phyloP scores from a whole-genome alignment of 1,140 invertebrate species.

The Euglossa dilemma region DNA sequence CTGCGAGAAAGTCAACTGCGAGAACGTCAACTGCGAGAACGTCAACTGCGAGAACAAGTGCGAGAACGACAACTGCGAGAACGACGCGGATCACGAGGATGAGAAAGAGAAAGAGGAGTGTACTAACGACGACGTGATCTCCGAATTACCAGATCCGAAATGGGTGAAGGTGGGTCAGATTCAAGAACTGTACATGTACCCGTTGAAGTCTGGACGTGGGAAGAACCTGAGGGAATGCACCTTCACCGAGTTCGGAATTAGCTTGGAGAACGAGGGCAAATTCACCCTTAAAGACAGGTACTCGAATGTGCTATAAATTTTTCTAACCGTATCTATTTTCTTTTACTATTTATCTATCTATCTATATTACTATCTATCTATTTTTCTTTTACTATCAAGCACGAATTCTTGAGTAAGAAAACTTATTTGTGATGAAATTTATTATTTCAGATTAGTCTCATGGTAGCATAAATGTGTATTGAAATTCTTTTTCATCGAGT shows the following conservation, averaged over 20 bases:
- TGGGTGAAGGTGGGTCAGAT: constrained; percentile 75
- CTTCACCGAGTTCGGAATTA: constrained; percentile 75
- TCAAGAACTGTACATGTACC: constrained; percentile 75
- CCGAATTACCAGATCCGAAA: constrained; percentile 54
- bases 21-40: not conserved
- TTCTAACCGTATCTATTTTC: not conserved
- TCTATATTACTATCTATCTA: too few species aligned
- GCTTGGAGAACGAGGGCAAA: constrained; percentile 41
- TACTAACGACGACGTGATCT: not conserved
- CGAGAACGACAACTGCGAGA: not conserved
- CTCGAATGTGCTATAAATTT: not conserved
- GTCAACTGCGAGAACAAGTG: too few species aligned
- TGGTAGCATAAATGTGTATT: too few species aligned
- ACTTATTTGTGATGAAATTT: not conserved
- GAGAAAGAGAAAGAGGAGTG: not conserved
- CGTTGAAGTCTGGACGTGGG: constrained; percentile 77
- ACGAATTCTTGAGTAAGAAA: not conserved
- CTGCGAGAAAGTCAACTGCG: not conserved
- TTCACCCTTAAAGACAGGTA: constrained; percentile 74
- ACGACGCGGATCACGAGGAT: not conserved
- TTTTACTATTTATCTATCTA: not conserved
- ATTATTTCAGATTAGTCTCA: not conserved
- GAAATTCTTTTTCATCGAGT: too few species aligned
- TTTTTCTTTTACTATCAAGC: not conserved
- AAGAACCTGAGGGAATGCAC: constrained; percentile 65